A percentile compares a stretch with the other conserved stretches of the same genome.
Conservation (phyloP, 2,113 vertebrate genomes). For the human (Homo sapiens) region GRCh38 chrX:17063001-17063500, state of each 20-base stretch:
- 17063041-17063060: background rate
- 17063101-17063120: background rate
- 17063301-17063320: background rate
- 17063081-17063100: background rate
- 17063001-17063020: slow-evolving; percentile 27
- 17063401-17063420: background rate
- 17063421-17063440: background rate
- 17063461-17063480: background rate
- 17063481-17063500: background rate
- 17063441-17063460: background rate
- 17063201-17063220: background rate
- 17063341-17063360: slow-evolving; percentile 12
- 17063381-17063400: background rate
- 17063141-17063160: background rate
- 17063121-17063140: background rate
- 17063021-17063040: slow-evolving; percentile 27
- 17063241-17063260: slow-evolving; percentile 1
- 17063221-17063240: background rate
- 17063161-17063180: background rate
- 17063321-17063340: background rate
- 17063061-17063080: background rate
- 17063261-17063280: slow-evolving; percentile 8
- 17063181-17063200: background rate
- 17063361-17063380: background rate
- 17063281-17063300: background rate